Evolutionary conservation across 2,888 invertebrate species (phyloP), one percentile per base, ranked within the genome.

Genomic region (Diogma glabrata): DNA sequence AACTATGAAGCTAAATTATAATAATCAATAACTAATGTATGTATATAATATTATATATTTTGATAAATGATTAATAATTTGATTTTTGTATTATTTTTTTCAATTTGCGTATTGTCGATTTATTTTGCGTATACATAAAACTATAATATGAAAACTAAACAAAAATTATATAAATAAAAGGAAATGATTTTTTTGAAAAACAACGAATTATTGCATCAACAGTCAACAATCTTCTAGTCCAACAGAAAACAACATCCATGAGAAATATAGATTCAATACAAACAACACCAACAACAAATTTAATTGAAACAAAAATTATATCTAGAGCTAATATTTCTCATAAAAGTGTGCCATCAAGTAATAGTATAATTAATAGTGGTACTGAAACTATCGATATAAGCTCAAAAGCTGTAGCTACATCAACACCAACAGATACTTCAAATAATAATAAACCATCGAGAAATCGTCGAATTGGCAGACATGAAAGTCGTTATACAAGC

Each of bases 401-500:
- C n/a, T n/a, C n/a, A n/a, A n/a, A n/a, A n/a, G 7, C 16, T 24
- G 24, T 47, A 19, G 28, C 28, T 28, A 45, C 49, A 33, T 22
- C 36, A 19, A 14, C 47, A 47, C 36, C 43, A 38, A 14, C 46
- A 9, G 47, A 38, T 48, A 50, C 46, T 30, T 9, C 20, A 20
- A 30, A 14, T 33, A 53, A 48, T 49, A 51, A 56, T 40, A 30
- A 56, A 55, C 45, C 48, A 30, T 48, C 48, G 22, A 48, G 48
- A 48, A 48, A 48, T 48, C 57, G 61, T 55, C 57, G 61, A 51
- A 52, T 61, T 53, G 60, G 61, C 55, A 56, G 60, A 51, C 61
- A 61, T 53, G 61, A 62, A 55, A 60, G 61, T 56, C 60, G 61
- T 53, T 62, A 62, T 52, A 62, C 61, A 56, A 62, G 61, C 56